Evolutionary conservation across 2,888 invertebrate species (phyloP), one percentile per base, ranked within the genome.

Genomic region (Rhamphomyia laevipes): DNA sequence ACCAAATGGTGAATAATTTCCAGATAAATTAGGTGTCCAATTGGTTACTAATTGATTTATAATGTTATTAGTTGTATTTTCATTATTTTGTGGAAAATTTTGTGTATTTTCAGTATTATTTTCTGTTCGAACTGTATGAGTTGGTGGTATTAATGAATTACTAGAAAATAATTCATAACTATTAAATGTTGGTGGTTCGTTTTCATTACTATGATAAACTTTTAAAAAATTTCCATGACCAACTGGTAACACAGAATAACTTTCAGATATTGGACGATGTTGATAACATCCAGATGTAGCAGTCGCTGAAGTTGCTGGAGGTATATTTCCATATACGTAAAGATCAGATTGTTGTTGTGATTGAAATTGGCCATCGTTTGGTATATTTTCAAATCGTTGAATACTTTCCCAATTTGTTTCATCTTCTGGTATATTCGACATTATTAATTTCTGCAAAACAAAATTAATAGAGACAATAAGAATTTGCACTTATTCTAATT

Each of bases 161-260:
- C 64, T 65, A 18, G 69, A 62, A 54, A 70, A 70, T 7, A 70
- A 53, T 48, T 70, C 70, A 51, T 70, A 70, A n/a, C 63, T 64
- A 35, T 65, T 66, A 45, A 60, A 64, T 35, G 61, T 56, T 49
- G 57, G 57, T 31, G 45, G 52, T n/a, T 51, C 43, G 21, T 44
- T 47, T 47, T 68, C 68, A 9, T 63, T 56, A 45, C 63, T 66
- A 53, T 67, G 70, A 53, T 69, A 70, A 1, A 70, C 65, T 56
- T 70, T 70, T 2, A 70, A 56, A 48, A 68, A 69, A 47, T 68
- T 68, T 0, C 68, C 69, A 52, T 65, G 66, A 1, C 69, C 69
- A 2, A 70, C 66, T 2, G 68, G 64, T 45, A 68, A 55, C 31
- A 69, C 68, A 0, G 68, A 67, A 48, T 66, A 70, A 7, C 66